phyloP scores from a whole-genome alignment of 2,113 vertebrate species.

The Meles meles region DNA sequence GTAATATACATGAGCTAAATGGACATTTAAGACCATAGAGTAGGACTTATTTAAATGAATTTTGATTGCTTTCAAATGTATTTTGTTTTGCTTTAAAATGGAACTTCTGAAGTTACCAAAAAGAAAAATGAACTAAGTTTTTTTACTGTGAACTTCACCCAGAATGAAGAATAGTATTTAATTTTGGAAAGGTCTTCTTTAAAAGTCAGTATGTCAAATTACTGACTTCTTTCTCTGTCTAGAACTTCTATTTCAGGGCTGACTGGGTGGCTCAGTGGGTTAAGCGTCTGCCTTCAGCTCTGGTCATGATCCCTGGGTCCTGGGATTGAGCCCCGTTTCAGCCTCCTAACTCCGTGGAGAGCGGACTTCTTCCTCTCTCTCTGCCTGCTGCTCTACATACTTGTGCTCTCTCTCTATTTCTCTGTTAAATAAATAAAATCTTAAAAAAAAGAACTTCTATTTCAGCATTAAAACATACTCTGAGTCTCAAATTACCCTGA shows the following conservation, averaged over 20 bases:
- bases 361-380: too few species aligned
- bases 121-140: constrained; percentile 55
- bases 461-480: constrained; percentile 39
- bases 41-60: background rate
- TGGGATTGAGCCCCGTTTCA: too few species aligned
- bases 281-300: too few species aligned
- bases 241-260: background rate
- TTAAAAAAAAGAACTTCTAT: background rate
- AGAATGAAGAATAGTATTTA: constrained; percentile 50
- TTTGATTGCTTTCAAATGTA: constrained; percentile 36
- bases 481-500: background rate
- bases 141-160: constrained; percentile 22
- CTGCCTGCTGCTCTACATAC: too few species aligned
- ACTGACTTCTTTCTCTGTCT: background rate
- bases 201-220: constrained; percentile 40
- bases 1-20: background rate
- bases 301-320: too few species aligned
- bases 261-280: too few species aligned
- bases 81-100: constrained; percentile 44
- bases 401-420: too few species aligned
- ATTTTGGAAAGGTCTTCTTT: constrained; percentile 37
- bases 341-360: too few species aligned
- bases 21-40: background rate
- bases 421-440: too few species aligned
- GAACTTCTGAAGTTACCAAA: constrained; percentile 37